Evolutionary conservation across 2,888 invertebrate genomes (phyloP), one percentile per base, ranked within the genome.

Genomic region (Nymphalis urticae): DNA sequence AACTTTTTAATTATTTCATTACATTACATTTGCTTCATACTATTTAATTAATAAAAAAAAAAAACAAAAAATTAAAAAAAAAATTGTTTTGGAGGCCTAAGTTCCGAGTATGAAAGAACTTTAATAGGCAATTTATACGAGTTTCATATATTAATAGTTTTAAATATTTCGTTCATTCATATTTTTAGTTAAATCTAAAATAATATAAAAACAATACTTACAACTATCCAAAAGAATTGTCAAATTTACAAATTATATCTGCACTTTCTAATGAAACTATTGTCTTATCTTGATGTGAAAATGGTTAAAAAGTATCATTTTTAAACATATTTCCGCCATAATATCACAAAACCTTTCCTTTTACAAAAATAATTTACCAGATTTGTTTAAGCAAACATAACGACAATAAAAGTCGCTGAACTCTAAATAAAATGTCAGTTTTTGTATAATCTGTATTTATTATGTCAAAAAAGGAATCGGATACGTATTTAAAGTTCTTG

Each of bases 331-430:
- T 24, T 24, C 24, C 16, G 51, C 19, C 10, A 21, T 21, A 10
- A 19, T 51, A 51, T 21, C 21, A 24, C 16, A 10, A 24, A 53
- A 53, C 2, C 6, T 13, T 53, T 6, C 9, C 2, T 24, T 53
- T 21, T 24, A 53, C 24, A 53, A 53, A 13, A 53, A 53, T 16
- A 53, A 53, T 53, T 53, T 53, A 53, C 6, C 16, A 13, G 10
- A 24, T 53, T 53, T 53, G 6, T 53, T 53, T 53, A 53, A 24
- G 63, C 50, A 64, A 64, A 58, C 32, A 64, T 58, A 64, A 48
- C 58, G 64, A 64, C 32, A 50, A 19, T 59, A 42, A 51, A 65
- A 60, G 59, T 65, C 65, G 58, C 19, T 64, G 21, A 24, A 59
- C 21, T 50, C n/a, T 48, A 58, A 59, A 59, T 36, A 48, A 53